These are phyloP conservation scores for Spinus pinus DNA, from an alignment of 2,797 vertebrate genomes.

Conservation along the genomic window DNA sequence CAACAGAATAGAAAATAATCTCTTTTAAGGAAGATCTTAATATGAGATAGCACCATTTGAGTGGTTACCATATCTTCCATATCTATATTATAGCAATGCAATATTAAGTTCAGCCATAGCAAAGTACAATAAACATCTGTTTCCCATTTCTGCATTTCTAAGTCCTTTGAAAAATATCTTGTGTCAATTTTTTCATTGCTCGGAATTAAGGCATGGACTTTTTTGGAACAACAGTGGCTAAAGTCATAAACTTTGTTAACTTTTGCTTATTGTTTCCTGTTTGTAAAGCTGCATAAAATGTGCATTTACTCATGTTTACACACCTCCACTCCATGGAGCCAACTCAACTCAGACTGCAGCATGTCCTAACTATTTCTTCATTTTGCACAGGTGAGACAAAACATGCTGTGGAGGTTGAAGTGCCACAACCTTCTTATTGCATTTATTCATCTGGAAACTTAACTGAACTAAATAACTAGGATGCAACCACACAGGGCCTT, in stretches of 20 bases:
- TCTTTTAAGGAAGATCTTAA: neutral
- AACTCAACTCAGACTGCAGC: neutral
- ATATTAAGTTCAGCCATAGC: neutral
- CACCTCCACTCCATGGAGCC: neutral
- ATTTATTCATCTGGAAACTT: conserved; percentile 48
- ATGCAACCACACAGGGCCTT: conserved; percentile 12
- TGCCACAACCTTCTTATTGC: conserved; percentile 19
- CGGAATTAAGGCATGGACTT: neutral
- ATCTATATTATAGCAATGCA: neutral
- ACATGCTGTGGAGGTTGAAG: conserved; percentile 14
- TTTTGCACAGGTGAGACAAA: conserved; percentile 14
- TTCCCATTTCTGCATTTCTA: neutral
- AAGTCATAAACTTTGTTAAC: neutral
- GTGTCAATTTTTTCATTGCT: neutral
- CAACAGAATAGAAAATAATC: neutral
- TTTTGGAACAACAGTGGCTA: neutral
- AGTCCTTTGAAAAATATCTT: neutral
- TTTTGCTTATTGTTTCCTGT: neutral
- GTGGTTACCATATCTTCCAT: neutral
- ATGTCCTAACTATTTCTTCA: neutral
- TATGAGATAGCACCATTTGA: neutral
- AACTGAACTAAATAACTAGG: conserved; percentile 41
- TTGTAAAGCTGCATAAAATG: neutral
- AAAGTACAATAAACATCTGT: neutral
- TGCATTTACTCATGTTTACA: neutral